These are phyloP conservation scores for Origma solitaria DNA, from an alignment of 2,113 vertebrate species.

Conservation along the genomic window DNA sequence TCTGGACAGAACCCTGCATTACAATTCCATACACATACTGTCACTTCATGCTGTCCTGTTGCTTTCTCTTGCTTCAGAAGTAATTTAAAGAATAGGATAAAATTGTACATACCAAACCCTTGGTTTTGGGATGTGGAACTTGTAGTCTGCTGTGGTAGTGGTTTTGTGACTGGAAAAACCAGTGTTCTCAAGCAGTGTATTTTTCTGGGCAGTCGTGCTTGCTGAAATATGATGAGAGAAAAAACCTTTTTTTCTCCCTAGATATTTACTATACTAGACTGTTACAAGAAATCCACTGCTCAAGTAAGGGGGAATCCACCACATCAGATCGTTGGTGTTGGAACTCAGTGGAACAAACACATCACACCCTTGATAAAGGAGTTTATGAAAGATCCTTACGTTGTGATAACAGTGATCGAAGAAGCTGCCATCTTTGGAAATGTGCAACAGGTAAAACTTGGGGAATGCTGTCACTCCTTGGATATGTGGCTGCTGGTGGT, in stretches of 20 bases:
- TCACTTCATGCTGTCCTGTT: background rate
- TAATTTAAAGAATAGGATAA: background rate
- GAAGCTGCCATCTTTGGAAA: constrained; percentile 86
- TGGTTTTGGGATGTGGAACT: background rate
- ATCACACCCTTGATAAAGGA: constrained; percentile 69
- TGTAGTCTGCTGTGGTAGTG: background rate
- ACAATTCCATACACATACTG: fast-evolving
- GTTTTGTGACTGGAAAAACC: background rate
- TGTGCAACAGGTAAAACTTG: constrained; percentile 82
- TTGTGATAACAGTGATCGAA: constrained; percentile 77
- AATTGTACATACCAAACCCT: background rate
- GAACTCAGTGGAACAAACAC: constrained; percentile 75
- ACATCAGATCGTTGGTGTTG: constrained; percentile 80
- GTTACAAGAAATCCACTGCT: constrained; percentile 74
- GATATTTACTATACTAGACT: constrained; percentile 79
- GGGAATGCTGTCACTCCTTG: background rate
- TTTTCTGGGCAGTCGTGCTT: background rate
- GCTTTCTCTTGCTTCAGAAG: background rate
- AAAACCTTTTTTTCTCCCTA: constrained; percentile 22
- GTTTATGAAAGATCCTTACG: constrained; percentile 77
- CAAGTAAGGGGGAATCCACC: constrained; percentile 4
- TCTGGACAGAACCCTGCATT: background rate
- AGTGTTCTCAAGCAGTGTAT: background rate
- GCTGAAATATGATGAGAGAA: background rate
- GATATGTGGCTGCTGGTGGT: background rate